Evolutionary conservation across 2,113 vertebrate species (phyloP).

Genomic region (Hippocampus guttulatus): DNA sequence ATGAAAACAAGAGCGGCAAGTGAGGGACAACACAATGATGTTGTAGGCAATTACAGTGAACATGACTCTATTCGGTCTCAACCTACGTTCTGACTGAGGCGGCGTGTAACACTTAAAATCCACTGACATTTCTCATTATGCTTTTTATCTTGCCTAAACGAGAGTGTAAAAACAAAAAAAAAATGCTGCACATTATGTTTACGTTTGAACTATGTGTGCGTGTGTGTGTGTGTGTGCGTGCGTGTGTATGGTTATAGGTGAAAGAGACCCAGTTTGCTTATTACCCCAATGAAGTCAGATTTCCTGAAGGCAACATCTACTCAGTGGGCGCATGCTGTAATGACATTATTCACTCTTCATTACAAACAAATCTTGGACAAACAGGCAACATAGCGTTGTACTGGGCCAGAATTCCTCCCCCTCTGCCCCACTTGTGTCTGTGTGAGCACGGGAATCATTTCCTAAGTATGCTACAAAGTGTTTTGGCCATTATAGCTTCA

Average conservation of each 20-base stretch:
- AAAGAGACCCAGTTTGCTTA: conserved; percentile 25
- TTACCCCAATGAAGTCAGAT: conserved; percentile 35
- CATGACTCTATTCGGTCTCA: conserved; percentile 41
- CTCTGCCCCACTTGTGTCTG: not conserved
- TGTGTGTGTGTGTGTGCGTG: not conserved
- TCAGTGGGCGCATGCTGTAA: conserved; percentile 30
- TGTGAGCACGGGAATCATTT: conserved; percentile 11
- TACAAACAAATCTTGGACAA: conserved; percentile 20
- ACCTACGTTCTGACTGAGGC: conserved; percentile 45
- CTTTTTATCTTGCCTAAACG: conserved; percentile 46
- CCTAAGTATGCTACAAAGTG: conserved; percentile 17
- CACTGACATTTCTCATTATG: conserved; percentile 42
- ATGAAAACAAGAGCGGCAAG: conserved; percentile 43
- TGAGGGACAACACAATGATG: conserved; percentile 46
- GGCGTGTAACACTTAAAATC: conserved; percentile 48
- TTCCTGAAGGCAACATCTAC: conserved; percentile 37
- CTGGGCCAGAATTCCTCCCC: conserved; percentile 24
- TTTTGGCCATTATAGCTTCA: conserved; percentile 2
- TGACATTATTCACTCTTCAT: conserved; percentile 42
- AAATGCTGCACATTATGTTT: conserved; percentile 27
- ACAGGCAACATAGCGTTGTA: conserved; percentile 10
- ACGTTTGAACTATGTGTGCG: conserved; percentile 24
- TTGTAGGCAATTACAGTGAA: conserved; percentile 57
- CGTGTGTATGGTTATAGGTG: conserved; percentile 1
- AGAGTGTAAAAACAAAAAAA: conserved; percentile 40